Evolutionary conservation across 2,113 vertebrate species (phyloP).

Genomic region (Excalfactoria chinensis): DNA sequence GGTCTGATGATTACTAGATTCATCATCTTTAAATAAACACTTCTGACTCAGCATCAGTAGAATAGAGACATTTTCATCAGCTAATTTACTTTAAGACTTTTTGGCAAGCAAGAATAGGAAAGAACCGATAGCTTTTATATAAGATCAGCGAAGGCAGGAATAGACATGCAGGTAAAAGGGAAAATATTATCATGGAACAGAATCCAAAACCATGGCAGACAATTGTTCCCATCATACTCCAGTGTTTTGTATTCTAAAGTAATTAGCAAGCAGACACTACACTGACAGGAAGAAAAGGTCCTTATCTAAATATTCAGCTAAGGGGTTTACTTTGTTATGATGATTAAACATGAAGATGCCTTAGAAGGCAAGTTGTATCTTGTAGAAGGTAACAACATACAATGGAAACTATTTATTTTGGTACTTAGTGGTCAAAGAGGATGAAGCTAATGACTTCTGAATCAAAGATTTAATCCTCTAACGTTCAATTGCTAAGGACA

Average conservation of each 20-base stretch:
- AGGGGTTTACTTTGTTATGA: background rate
- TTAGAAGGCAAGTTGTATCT: conserved; percentile 10
- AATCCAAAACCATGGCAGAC: conserved; percentile 23
- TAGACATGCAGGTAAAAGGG: conserved; percentile 31
- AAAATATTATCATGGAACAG: conserved; percentile 51
- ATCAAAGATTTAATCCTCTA: conserved; percentile 13
- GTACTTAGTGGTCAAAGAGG: conserved; percentile 8
- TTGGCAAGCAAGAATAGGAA: conserved; percentile 44
- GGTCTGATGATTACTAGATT: conserved; percentile 58
- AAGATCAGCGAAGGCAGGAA: conserved; percentile 54
- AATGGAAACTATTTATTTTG: conserved; percentile 17
- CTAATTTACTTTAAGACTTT: conserved; percentile 52
- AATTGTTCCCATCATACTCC: conserved; percentile 38
- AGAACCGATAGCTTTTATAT: background rate
- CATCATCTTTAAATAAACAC: conserved; percentile 68
- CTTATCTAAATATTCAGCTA: conserved; percentile 17
- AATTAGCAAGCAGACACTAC: conserved; percentile 47
- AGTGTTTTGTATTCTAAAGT: background rate
- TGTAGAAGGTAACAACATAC: background rate
- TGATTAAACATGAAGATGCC: background rate
- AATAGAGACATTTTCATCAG: conserved; percentile 59
- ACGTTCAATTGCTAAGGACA: background rate
- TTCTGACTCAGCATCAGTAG: conserved; percentile 63
- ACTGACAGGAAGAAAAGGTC: background rate
- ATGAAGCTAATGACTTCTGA: conserved; percentile 18